phyloP scores from a whole-genome alignment of 2,797 vertebrate genomes.

The Ceryle rudis region DNA sequence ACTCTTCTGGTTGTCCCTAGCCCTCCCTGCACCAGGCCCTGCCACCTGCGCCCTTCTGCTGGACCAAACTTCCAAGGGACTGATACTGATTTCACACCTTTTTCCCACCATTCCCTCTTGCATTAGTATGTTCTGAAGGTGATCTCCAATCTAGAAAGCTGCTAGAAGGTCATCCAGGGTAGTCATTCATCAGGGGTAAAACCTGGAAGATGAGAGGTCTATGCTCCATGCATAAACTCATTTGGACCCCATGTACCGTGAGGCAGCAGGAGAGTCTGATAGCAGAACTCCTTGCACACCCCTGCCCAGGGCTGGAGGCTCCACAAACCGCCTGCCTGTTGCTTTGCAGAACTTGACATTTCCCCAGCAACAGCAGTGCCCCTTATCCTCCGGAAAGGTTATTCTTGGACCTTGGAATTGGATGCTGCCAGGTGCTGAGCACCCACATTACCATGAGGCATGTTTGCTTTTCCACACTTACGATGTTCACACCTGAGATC shows the following conservation, averaged over 20 bases:
- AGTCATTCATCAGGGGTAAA: background rate
- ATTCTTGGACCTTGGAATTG: background rate
- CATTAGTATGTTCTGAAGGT: background rate
- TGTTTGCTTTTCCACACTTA: background rate
- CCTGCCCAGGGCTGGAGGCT: rapidly evolving
- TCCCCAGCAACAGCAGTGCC: background rate
- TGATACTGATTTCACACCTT: background rate
- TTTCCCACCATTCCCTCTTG: background rate
- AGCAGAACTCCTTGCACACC: background rate
- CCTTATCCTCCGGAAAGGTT: background rate
- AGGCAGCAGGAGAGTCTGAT: background rate
- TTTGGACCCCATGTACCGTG: background rate
- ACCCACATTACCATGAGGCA: background rate
- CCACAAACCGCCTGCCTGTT: background rate
- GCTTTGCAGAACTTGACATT: background rate
- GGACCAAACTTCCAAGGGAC: background rate
- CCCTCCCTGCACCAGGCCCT: background rate
- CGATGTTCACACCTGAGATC: background rate
- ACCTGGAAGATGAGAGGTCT: background rate
- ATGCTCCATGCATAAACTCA: background rate
- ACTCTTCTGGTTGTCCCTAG: background rate
- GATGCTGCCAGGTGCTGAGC: background rate
- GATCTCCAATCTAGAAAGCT: background rate
- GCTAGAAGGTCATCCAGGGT: background rate
- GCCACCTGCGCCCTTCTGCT: background rate